Percentiles rank a stretch among this genome's conserved stretches.
These are phyloP conservation scores for Cephus spinipes DNA, from an alignment of 2,888 invertebrate genomes.

Conservation along the genomic window DNA sequence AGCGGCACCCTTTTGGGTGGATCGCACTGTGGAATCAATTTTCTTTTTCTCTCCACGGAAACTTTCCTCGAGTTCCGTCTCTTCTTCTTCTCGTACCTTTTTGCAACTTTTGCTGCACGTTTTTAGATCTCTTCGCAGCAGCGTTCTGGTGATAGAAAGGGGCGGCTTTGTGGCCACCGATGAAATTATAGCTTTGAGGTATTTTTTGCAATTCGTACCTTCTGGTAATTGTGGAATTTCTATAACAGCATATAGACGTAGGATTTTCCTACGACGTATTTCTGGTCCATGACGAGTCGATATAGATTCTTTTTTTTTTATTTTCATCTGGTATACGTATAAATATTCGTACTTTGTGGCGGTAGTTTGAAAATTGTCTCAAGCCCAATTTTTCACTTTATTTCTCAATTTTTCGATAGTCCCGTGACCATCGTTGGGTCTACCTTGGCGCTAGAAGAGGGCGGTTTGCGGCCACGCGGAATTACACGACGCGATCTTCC, in stretches of 20 bases:
- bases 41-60: neutral
- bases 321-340: neutral
- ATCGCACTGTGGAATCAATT: neutral
- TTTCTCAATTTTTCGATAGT: neutral
- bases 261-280: neutral
- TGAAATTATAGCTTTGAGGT: neutral
- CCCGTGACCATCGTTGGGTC: neutral
- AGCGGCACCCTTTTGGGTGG: neutral
- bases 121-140: neutral
- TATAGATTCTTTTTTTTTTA: neutral
- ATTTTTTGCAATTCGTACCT: neutral
- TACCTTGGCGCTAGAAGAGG: slow-evolving; percentile 1
- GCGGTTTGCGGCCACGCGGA: slow-evolving; percentile 14
- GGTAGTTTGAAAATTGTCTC: too few relatives aligned
- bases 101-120: neutral
- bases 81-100: neutral
- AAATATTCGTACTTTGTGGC: neutral
- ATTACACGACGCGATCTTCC: slow-evolving; percentile 23
- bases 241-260: neutral
- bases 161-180: neutral
- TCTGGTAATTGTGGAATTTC: neutral
- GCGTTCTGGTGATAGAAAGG: neutral
- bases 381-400: neutral
- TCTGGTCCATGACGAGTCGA: neutral
- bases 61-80: neutral